Conservation (phyloP, 1,140 invertebrate genomes). For the Drosophila suzukii region DNA sequence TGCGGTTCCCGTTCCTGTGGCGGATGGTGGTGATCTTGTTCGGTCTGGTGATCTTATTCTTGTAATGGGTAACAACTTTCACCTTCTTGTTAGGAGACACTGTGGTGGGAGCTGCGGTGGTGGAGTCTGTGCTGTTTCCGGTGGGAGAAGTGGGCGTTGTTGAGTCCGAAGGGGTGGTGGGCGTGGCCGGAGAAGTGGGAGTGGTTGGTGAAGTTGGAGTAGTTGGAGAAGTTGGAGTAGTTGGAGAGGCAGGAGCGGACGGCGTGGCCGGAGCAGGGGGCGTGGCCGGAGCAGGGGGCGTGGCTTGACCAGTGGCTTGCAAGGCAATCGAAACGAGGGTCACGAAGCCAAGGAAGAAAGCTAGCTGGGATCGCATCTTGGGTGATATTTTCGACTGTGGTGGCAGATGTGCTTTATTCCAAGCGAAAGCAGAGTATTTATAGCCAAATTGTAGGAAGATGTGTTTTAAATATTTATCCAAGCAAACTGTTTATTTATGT, state of each 20-base stretch:
- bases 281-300: not conserved
- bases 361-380: slow-evolving; percentile 9
- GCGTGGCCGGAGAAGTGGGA: not conserved
- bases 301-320: not conserved
- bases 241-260: not conserved
- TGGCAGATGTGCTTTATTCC: not conserved
- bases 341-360: slow-evolving; percentile 2
- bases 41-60: not conserved
- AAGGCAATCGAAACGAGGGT: not conserved
- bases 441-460: not conserved
- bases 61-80: not conserved
- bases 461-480: not conserved
- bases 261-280: not conserved
- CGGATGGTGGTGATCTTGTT: not conserved
- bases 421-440: slow-evolving; percentile 6
- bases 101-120: not conserved
- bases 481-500: slow-evolving; percentile 1
- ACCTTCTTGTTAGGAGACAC: not conserved
- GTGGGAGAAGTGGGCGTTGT: not conserved
- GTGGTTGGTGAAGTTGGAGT: not conserved
- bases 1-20: not conserved
- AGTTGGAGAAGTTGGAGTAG: not conserved
- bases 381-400: not conserved
- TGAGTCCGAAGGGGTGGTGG: not conserved
- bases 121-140: not conserved